These are phyloP conservation scores for Lepidotrigona ventralis DNA, from an alignment of 1,140 invertebrate species.

Conservation along the genomic window DNA sequence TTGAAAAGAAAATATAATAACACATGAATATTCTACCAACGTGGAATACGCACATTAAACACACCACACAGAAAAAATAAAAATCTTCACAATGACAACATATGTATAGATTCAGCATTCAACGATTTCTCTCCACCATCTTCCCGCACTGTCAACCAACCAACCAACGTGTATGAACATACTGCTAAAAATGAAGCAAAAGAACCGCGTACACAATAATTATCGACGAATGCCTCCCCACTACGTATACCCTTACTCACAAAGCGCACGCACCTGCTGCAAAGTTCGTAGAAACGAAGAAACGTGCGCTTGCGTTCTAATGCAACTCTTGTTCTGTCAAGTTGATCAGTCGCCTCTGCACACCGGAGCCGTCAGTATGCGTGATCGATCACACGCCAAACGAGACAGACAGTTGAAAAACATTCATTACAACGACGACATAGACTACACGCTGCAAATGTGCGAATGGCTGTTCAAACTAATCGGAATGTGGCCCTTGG, in stretches of 20 bases:
- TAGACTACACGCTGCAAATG: slow-evolving; percentile 52
- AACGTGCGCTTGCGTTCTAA: slow-evolving; percentile 27
- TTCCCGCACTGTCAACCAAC: neutral
- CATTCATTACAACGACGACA: slow-evolving; percentile 29
- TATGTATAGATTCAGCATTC: neutral
- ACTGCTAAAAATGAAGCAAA: neutral
- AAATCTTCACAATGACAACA: neutral
- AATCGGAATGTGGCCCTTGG: slow-evolving; percentile 61
- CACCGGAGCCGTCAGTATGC: neutral
- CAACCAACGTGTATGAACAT: neutral
- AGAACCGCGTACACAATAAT: neutral
- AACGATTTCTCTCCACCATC: neutral
- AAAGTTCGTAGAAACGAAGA: neutral
- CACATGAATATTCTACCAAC: too few relatives aligned
- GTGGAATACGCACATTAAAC: too few relatives aligned
- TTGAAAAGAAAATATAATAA: too few relatives aligned
- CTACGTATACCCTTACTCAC: neutral
- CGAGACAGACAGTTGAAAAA: neutral
- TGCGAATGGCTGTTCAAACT: slow-evolving; percentile 59
- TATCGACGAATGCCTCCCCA: neutral
- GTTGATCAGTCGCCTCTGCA: slow-evolving; percentile 2
- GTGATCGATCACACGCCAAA: neutral
- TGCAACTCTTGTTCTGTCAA: neutral
- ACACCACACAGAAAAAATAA: neutral
- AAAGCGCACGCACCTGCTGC: neutral